Conservation (phyloP, 92 coral and sea anemone genomes). For the Siderastrea siderea region DNA sequence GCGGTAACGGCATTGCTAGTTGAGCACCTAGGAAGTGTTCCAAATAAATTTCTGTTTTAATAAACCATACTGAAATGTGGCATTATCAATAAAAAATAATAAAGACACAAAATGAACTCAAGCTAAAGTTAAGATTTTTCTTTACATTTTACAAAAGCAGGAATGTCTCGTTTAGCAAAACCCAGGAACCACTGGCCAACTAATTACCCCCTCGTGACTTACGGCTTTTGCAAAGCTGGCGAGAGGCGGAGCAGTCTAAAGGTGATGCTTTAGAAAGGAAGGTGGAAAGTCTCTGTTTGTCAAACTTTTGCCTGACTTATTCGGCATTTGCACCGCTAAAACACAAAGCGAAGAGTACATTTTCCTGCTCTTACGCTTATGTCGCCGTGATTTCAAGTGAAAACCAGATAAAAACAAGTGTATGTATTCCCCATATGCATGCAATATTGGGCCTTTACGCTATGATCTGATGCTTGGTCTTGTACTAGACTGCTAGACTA, state of each 20-base stretch:
- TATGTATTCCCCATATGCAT: too few relatives aligned
- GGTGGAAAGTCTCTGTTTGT: background rate
- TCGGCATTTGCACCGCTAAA: background rate
- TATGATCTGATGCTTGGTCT: too few relatives aligned
- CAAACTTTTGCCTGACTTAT: background rate
- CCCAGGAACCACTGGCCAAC: too few relatives aligned
- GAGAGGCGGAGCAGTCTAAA: background rate
- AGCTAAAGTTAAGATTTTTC: too few relatives aligned
- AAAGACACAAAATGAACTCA: background rate
- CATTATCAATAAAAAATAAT: background rate
- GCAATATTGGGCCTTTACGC: too few relatives aligned
- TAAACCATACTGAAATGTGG: background rate
- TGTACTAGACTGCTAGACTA: too few relatives aligned
- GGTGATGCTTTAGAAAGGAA: background rate
- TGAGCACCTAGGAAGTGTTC: slow-evolving; percentile 86
- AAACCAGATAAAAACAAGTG: too few relatives aligned
- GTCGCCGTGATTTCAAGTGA: too few relatives aligned
- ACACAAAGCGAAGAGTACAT: slow-evolving; percentile 10
- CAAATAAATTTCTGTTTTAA: background rate
- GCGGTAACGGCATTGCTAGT: slow-evolving; percentile 91
- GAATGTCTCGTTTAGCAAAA: too few relatives aligned
- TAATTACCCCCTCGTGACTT: too few relatives aligned
- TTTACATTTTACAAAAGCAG: too few relatives aligned
- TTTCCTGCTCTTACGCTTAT: slow-evolving; percentile 7
- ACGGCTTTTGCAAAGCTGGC: too few relatives aligned